Evolutionary conservation across 2,797 vertebrate species (phyloP).

Genomic region (Erpetoichthys calabaricus): DNA sequence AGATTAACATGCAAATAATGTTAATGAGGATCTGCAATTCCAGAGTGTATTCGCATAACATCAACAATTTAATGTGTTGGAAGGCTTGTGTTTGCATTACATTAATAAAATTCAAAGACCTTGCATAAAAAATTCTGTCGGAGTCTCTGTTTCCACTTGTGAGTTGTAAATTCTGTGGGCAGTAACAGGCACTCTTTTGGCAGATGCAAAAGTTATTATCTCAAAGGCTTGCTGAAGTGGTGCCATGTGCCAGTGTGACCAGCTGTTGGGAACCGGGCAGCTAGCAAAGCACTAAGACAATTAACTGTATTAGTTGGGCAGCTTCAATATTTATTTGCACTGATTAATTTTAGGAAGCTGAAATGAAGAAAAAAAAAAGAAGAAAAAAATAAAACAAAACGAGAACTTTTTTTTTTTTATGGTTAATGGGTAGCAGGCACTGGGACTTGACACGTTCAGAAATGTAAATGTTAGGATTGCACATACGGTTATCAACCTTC

Average conservation of each 20-base stretch:
- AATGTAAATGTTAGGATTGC: too few species aligned
- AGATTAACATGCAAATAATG: conserved; percentile 99
- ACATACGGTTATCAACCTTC: too few species aligned
- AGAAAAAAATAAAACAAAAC: conserved; percentile 56
- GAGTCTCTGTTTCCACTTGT: conserved; percentile 90
- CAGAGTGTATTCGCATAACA: conserved; percentile 99
- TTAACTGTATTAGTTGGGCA: conserved; percentile 87
- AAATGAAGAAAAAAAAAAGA: conserved; percentile 34
- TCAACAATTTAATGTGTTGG: conserved; percentile 99
- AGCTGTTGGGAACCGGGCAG: conserved; percentile 89
- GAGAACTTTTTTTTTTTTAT: conserved; percentile 53
- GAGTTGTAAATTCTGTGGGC: conserved; percentile 97
- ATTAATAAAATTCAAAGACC: conserved; percentile 99
- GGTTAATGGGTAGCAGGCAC: conserved; percentile 48
- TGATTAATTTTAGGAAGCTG: conserved; percentile 76
- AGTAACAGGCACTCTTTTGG: conserved; percentile 73
- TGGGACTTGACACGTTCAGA: conserved; percentile 55
- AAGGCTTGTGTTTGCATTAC: conserved; percentile 99
- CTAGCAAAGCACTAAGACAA: conserved; percentile 75
- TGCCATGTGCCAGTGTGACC: conserved; percentile 84
- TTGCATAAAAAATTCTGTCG: conserved; percentile 91
- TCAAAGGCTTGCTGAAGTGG: conserved; percentile 85
- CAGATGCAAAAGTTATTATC: conserved; percentile 99
- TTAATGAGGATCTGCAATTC: conserved; percentile 99
- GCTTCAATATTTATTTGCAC: conserved; percentile 81